These are phyloP conservation scores for Orius insidiosus DNA, from an alignment of 1,140 invertebrate genomes.

Conservation along the genomic window DNA sequence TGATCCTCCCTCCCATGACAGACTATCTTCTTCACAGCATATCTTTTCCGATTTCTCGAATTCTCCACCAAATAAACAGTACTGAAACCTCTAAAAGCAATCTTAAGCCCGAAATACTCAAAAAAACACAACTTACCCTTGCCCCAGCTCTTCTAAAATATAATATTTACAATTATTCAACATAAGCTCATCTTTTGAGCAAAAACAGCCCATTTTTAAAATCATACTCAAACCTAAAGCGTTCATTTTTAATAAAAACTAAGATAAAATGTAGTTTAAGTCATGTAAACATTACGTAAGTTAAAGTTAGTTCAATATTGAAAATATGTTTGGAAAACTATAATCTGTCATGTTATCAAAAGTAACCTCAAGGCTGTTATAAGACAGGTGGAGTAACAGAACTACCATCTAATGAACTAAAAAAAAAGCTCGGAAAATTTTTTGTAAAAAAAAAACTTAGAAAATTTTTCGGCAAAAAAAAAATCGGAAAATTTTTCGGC, in stretches of 20 bases:
- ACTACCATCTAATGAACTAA: too few species aligned
- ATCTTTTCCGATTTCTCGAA: constrained; percentile 44
- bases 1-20: constrained; percentile 68
- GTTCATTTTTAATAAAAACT: constrained; percentile 34
- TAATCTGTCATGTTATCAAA: too few species aligned
- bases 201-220: constrained; percentile 62
- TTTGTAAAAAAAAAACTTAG: too few species aligned
- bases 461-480: too few species aligned
- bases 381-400: too few species aligned
- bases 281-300: too few species aligned
- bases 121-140: constrained; percentile 41
- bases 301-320: too few species aligned
- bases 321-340: too few species aligned
- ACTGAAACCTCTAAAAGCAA: constrained; percentile 57
- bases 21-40: constrained; percentile 64
- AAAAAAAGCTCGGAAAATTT: too few species aligned
- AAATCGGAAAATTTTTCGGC: too few species aligned
- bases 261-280: too few species aligned
- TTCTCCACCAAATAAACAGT: constrained; percentile 65
- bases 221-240: constrained; percentile 47
- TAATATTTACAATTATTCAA: constrained; percentile 53
- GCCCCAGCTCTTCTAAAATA: constrained; percentile 50
- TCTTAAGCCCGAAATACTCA: constrained; percentile 15
- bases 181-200: constrained; percentile 50
- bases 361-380: too few species aligned